Percentiles rank a stretch among this genome's conserved stretches.
Evolutionary conservation across 2,797 vertebrate genomes (phyloP).

Genomic region (Helostoma temminkii): DNA sequence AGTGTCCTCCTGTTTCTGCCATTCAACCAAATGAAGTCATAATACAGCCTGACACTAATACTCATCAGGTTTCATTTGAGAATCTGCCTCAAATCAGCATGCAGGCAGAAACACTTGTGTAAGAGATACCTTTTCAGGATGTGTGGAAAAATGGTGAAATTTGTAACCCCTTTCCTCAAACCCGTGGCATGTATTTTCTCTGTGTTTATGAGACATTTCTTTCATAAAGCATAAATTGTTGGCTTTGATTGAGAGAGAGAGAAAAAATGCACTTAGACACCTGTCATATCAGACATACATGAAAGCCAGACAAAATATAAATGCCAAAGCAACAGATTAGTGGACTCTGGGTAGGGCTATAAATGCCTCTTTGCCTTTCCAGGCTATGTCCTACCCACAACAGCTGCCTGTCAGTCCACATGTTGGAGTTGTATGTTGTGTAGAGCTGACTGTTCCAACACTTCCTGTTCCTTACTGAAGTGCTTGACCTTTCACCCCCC

Average conservation of each 20-base stretch:
- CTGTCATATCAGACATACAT: constrained; percentile 32
- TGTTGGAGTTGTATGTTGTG: constrained; percentile 79
- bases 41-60: constrained; percentile 74
- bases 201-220: constrained; percentile 9
- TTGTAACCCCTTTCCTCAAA: constrained; percentile 48
- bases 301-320: constrained; percentile 45
- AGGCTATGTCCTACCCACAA: constrained; percentile 68
- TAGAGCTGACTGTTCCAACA: constrained; percentile 76
- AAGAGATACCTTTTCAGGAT: constrained; percentile 63
- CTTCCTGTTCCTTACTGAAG: constrained; percentile 85
- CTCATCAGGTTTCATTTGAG: constrained; percentile 74
- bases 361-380: constrained; percentile 60
- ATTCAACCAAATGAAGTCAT: constrained; percentile 81
- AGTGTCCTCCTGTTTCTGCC: constrained; percentile 81
- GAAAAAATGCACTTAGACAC: constrained; percentile 4
- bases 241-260: constrained; percentile 14
- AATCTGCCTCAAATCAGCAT: constrained; percentile 62
- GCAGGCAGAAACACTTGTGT: constrained; percentile 55
- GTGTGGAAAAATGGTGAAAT: constrained; percentile 63
- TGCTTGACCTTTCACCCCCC: constrained; percentile 82
- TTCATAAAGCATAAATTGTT: constrained; percentile 8
- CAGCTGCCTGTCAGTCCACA: constrained; percentile 84
- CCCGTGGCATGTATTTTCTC: constrained; percentile 17
- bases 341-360: constrained; percentile 40
- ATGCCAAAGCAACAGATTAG: constrained; percentile 56